phyloP scores from a whole-genome alignment of 2,797 vertebrate species.

The Hemitrygon akajei region DNA sequence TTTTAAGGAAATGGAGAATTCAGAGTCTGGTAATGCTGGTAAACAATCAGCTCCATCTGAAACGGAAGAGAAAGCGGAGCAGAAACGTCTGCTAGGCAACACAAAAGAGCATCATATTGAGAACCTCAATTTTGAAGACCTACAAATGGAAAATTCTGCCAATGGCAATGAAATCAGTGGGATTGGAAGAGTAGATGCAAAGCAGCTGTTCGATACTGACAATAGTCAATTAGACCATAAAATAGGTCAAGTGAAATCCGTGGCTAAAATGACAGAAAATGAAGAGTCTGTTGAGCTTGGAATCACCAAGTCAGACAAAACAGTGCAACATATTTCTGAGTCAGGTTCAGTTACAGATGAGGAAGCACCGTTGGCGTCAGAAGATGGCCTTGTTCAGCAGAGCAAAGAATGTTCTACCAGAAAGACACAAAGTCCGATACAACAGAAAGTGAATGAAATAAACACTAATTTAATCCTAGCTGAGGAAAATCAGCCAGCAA shows the following conservation, averaged over 20 bases:
- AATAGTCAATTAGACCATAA: neutral
- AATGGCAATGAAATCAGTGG: neutral
- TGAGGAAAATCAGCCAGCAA: slow-evolving; percentile 61
- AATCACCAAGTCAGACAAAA: neutral
- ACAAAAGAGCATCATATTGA: neutral
- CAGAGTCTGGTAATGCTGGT: neutral
- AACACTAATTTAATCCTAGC: slow-evolving; percentile 55
- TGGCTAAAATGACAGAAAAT: neutral
- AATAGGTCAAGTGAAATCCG: slow-evolving; percentile 5
- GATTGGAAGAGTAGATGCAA: neutral
- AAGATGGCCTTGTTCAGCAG: slow-evolving; percentile 41
- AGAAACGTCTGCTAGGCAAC: neutral
- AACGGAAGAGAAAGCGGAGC: neutral
- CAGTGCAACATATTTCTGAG: neutral
- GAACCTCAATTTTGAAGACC: neutral
- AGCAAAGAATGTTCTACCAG: slow-evolving; percentile 51
- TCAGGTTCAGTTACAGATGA: neutral
- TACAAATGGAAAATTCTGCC: neutral
- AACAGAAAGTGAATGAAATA: slow-evolving; percentile 42
- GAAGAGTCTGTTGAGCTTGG: neutral
- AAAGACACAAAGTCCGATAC: slow-evolving; percentile 37
- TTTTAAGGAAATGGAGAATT: neutral
- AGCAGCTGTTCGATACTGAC: neutral
- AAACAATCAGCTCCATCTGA: neutral
- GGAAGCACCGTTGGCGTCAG: no score